Evolutionary conservation across 2,888 invertebrate genomes (phyloP).

Genomic region (Ormyrus rosae): DNA sequence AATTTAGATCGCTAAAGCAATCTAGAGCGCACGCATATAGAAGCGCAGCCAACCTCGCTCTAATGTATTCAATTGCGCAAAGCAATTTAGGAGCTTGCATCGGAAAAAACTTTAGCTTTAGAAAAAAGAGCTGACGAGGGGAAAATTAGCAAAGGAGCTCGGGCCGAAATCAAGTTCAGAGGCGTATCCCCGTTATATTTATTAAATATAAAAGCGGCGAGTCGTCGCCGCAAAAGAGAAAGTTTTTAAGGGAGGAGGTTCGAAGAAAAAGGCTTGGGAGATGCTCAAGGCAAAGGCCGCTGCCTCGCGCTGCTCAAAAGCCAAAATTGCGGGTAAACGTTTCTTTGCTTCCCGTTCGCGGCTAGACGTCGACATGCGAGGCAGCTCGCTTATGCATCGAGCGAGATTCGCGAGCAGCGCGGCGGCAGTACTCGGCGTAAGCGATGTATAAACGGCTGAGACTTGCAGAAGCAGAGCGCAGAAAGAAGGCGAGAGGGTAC

Average conservation of each 20-base stretch:
- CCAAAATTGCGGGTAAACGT: conserved; percentile 37
- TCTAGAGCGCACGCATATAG: not conserved
- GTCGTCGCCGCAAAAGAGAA: not conserved
- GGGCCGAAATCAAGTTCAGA: not conserved
- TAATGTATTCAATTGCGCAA: conserved; percentile 49
- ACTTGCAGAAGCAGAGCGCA: not conserved
- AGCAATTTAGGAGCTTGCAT: conserved; percentile 44
- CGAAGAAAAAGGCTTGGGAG: not conserved
- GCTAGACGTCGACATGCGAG: no score
- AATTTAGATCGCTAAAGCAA: conserved; percentile 25
- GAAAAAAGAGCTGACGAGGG: not conserved
- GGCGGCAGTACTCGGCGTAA: not conserved
- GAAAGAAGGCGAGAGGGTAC: conserved; percentile 16
- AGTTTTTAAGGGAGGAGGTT: conserved; percentile 27
- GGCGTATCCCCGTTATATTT: not conserved
- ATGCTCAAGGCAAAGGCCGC: not conserved
- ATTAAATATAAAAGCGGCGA: conserved; percentile 33
- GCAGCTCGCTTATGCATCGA: not conserved
- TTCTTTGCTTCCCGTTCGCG: not conserved
- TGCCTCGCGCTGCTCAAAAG: conserved; percentile 23
- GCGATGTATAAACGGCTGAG: not conserved
- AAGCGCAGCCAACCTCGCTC: conserved; percentile 9
- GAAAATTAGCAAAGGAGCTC: conserved; percentile 26
- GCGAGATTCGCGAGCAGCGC: not conserved
- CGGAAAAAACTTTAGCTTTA: not conserved